Percentiles rank a stretch among this genome's conserved stretches.
These are phyloP conservation scores for Glaucidium brasilianum DNA, from an alignment of 2,113 vertebrate species.

Conservation along the genomic window DNA sequence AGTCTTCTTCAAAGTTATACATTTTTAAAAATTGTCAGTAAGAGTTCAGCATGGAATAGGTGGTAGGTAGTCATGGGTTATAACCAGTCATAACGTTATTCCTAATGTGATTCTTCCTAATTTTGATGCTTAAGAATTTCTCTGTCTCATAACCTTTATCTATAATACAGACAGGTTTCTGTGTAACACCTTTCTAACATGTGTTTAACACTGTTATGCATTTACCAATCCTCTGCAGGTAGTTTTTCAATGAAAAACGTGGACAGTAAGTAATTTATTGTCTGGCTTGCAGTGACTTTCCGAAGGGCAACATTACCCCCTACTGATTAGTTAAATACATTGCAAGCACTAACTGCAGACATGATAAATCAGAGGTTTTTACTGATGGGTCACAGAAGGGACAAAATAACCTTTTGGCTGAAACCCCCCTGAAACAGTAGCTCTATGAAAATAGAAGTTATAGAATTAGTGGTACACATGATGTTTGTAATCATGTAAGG, in stretches of 20 bases:
- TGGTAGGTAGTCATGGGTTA: neutral
- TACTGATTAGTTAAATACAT: neutral
- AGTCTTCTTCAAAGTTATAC: neutral
- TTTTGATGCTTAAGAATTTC: neutral
- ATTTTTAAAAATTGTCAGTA: neutral
- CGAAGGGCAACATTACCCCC: neutral
- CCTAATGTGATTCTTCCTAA: neutral
- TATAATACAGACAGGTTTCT: fast-evolving
- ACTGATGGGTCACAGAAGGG: neutral
- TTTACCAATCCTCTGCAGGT: neutral
- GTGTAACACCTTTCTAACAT: neutral
- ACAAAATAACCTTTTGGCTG: neutral
- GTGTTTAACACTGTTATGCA: neutral
- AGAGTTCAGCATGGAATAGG: neutral
- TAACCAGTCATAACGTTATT: neutral
- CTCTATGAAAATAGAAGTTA: neutral
- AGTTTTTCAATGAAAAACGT: neutral
- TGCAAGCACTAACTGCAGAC: neutral
- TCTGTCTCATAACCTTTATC: neutral
- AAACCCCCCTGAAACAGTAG: neutral
- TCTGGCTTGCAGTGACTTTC: neutral
- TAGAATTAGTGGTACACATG: neutral
- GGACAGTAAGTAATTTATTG: neutral
- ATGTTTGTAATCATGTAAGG: neutral
- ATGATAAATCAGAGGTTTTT: neutral